Evolutionary conservation across 2,113 vertebrate genomes (phyloP), one percentile per base, ranked within the genome.

Genomic region (Bubo scandiacus): DNA sequence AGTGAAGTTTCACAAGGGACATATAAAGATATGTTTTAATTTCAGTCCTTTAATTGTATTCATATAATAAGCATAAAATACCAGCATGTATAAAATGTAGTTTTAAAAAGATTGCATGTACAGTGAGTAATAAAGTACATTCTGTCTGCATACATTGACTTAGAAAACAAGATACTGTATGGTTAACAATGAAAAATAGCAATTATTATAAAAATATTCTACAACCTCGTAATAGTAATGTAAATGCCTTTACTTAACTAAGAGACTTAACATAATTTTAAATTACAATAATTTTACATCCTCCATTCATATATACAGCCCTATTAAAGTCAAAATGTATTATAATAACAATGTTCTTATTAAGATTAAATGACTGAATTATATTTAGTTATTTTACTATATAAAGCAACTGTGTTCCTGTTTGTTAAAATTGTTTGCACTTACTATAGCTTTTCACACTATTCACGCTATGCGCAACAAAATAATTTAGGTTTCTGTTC

Each of bases 161-260:
- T 97, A 94, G 96, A 98, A 98, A 98, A 98, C 96, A 98, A 97
- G 95, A 96, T 92, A 96, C 70, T 94, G 75, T 96, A 89, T 7
- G 96, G 92, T 97, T 98, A 97, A 97, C 94, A 97, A 86, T 97
- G 96, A 98, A 98, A 98, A 98, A 98, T 97, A 97, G 87, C 72
- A 97, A 97, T 97, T 96, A 97, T 98, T 98, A 98, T 65, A 97
- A 98, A 98, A 97, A 97, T 97, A 98, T 87, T 97, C 93, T 98
- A 97, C 91, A 95, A 92, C 92, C 93, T 96, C 95, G 94, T 95
- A 97, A 97, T 86, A 97, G 88, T 47, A 96, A 96, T 97, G 95
- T 96, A 97, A 98, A 96, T 96, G 92, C 91, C 90, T 98, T 97
- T 95, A 94, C 92, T 96, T 87, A 96, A 97, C 95, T 98, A 97